Conservation (phyloP, 2,797 vertebrate genomes). For the Alca torda region DNA sequence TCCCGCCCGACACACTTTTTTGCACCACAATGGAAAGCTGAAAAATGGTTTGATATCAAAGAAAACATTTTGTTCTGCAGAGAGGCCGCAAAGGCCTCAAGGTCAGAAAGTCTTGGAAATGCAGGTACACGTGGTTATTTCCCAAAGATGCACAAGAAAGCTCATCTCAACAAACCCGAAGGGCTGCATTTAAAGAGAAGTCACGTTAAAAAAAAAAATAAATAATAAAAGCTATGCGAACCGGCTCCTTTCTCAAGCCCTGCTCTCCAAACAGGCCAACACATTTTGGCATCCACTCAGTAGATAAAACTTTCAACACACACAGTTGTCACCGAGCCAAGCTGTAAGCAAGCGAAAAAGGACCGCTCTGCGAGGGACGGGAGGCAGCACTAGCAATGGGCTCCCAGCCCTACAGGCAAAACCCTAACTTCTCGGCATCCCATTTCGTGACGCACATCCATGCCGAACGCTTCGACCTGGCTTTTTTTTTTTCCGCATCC, state of each 20-base stretch:
- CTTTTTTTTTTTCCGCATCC: not conserved
- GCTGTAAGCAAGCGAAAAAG: not conserved
- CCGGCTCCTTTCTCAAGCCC: not conserved
- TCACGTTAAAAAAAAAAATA: not conserved
- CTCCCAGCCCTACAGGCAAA: not conserved
- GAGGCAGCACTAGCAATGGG: not conserved
- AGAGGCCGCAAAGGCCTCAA: not conserved
- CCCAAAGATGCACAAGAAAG: not conserved
- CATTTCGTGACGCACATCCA: not conserved
- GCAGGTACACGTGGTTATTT: not conserved
- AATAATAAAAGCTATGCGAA: not conserved
- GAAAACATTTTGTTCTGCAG: conserved; percentile 32
- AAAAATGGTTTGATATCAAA: not conserved
- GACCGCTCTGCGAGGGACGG: not conserved
- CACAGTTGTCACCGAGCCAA: not conserved
- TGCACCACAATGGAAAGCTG: not conserved
- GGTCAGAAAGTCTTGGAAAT: not conserved
- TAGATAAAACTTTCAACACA: not conserved
- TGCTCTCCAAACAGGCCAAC: not conserved
- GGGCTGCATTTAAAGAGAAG: not conserved
- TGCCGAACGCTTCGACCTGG: not conserved
- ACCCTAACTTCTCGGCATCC: not conserved
- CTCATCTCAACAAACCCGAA: not conserved
- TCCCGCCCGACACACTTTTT: accelerated
- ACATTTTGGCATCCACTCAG: not conserved